These are phyloP conservation scores for Oligia fasciuncula DNA, from an alignment of 2,888 invertebrate species.

Conservation along the genomic window DNA sequence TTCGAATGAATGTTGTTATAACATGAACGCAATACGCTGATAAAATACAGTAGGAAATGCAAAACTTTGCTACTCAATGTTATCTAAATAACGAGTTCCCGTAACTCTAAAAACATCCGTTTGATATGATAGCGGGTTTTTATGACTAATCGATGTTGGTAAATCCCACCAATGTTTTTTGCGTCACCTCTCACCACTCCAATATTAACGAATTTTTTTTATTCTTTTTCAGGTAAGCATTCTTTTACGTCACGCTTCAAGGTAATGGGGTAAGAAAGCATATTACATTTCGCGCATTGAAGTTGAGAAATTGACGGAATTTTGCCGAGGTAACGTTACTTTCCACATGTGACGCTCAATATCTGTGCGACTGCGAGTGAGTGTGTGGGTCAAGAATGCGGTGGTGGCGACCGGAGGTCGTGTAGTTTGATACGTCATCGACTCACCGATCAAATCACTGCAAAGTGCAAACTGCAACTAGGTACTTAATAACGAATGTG, in stretches of 20 bases:
- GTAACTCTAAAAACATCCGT: slow-evolving; percentile 65
- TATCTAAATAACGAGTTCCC: slow-evolving; percentile 62
- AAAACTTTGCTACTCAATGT: slow-evolving; percentile 43
- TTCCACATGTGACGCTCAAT: slow-evolving; percentile 62
- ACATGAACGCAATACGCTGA: slow-evolving; percentile 11
- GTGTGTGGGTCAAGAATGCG: slow-evolving; percentile 77
- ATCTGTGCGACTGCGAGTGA: slow-evolving; percentile 64
- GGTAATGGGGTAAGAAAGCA: slow-evolving; percentile 71
- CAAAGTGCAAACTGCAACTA: slow-evolving; percentile 59
- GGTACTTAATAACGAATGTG: slow-evolving; percentile 33
- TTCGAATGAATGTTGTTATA: slow-evolving; percentile 16
- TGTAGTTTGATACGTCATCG: slow-evolving; percentile 64
- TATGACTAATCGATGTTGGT: slow-evolving; percentile 50
- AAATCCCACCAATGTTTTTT: slow-evolving; percentile 39
- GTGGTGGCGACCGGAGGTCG: slow-evolving; percentile 71
- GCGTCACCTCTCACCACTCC: slow-evolving; percentile 49
- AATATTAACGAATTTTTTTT: slow-evolving; percentile 64
- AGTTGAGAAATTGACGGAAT: slow-evolving; percentile 52
- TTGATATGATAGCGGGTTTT: slow-evolving; percentile 61
- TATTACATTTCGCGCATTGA: slow-evolving; percentile 54
- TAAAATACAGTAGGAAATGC: slow-evolving; percentile 31
- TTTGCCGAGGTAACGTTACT: slow-evolving; percentile 65
- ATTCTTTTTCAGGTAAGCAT: slow-evolving; percentile 77
- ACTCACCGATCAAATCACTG: slow-evolving; percentile 61
- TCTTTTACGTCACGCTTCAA: slow-evolving; percentile 50